Conservation (phyloP, 2,113 vertebrate genomes). For the Chloroceryle aenea region DNA sequence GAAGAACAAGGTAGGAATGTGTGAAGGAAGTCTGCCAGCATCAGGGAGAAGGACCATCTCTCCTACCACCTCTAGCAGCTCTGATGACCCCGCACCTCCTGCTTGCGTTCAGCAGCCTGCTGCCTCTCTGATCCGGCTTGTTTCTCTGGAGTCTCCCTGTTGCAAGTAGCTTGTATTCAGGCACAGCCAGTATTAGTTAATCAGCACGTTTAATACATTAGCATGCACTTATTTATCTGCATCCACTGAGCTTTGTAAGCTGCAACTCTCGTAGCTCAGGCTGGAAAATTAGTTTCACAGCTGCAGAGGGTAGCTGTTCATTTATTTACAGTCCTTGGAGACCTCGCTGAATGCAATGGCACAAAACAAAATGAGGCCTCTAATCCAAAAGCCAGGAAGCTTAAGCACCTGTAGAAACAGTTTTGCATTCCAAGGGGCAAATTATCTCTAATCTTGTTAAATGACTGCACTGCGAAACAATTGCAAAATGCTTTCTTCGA, state of each 20-base stretch:
- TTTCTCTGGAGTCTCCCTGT: not conserved
- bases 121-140: not conserved
- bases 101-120: not conserved
- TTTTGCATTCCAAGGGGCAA: conserved; percentile 70
- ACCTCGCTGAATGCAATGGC: conserved; percentile 51
- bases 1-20: not conserved
- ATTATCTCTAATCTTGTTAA: conserved; percentile 74
- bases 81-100: not conserved
- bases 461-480: conserved; percentile 61
- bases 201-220: conserved; percentile 32
- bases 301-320: conserved; percentile 49
- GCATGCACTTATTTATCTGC: conserved; percentile 33
- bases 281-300: conserved; percentile 65
- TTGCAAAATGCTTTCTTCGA: conserved; percentile 38
- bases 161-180: not conserved
- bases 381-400: conserved; percentile 74
- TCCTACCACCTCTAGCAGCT: not conserved
- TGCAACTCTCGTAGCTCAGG: conserved; percentile 12
- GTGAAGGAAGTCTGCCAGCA: not conserved
- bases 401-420: conserved; percentile 76
- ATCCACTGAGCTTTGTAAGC: conserved; percentile 39
- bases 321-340: conserved; percentile 69
- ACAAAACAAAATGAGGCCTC: conserved; percentile 67
- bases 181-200: not conserved
- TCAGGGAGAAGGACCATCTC: not conserved